A percentile compares a stretch with the other conserved stretches of the same genome.
phyloP scores from a whole-genome alignment of 35 echinoderm and acorn worm species.

The Lytechinus pictus region DNA sequence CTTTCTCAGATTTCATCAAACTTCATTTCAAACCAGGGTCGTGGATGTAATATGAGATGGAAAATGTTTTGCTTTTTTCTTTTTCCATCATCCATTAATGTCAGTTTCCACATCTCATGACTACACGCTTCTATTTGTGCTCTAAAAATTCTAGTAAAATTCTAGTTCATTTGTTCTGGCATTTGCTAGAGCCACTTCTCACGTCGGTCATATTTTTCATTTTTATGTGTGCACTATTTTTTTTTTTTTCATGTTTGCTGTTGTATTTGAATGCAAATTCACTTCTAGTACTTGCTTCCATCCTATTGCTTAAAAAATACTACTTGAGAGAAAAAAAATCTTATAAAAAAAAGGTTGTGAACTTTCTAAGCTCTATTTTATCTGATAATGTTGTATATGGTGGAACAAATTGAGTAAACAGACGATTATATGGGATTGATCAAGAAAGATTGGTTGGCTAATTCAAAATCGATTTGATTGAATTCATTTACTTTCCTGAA shows the following conservation, averaged over 20 bases:
- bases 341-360: background rate
- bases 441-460: background rate
- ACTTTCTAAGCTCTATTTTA: conserved; percentile 4
- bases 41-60: background rate
- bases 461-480: background rate
- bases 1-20: background rate
- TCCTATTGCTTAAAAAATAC: background rate
- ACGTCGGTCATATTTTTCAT: background rate
- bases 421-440: background rate
- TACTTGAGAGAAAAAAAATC: background rate
- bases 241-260: background rate
- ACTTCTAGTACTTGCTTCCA: background rate
- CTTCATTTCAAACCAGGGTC: background rate
- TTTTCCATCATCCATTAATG: background rate
- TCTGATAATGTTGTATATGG: background rate
- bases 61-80: background rate
- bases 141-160: background rate
- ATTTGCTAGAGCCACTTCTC: background rate
- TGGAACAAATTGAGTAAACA: background rate
- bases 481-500: conserved; percentile 5
- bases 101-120: background rate
- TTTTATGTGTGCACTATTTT: background rate
- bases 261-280: background rate
- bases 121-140: background rate
- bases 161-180: background rate